Evolutionary conservation across 2,797 vertebrate genomes (phyloP).

Genomic region (Threskiornis aethiopicus): DNA sequence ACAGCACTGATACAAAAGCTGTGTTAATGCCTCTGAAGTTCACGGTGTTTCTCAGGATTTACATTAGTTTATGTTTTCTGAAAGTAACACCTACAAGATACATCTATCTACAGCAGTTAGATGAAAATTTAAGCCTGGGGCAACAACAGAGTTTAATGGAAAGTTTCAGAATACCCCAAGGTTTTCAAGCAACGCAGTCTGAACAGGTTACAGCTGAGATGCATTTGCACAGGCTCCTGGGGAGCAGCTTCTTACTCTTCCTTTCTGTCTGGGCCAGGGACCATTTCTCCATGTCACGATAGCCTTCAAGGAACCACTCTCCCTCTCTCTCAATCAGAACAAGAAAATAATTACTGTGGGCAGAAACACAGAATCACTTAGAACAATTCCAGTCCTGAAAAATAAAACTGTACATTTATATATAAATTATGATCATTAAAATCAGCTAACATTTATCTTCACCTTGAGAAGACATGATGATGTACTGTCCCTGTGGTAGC

Average conservation of each 20-base stretch:
- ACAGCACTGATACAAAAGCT: not conserved
- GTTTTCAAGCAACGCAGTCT: not conserved
- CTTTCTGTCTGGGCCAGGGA: not conserved
- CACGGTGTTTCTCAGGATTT: not conserved
- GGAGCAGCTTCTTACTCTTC: not conserved
- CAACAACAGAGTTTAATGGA: not conserved
- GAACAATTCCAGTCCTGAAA: not conserved
- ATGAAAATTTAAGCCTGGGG: not conserved
- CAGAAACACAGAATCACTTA: conserved; percentile 37
- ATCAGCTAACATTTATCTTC: conserved; percentile 1
- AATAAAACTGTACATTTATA: not conserved
- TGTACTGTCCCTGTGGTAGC: not conserved
- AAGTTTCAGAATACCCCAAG: not conserved
- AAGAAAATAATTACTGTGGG: conserved; percentile 46
- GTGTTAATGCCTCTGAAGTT: not conserved
- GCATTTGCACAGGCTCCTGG: not conserved
- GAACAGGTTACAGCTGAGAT: not conserved
- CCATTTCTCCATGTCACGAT: not conserved
- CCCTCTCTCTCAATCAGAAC: conserved; percentile 57
- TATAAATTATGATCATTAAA: not conserved
- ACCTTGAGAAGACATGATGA: not conserved
- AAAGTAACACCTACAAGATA: not conserved
- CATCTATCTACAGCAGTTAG: not conserved
- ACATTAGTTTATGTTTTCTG: not conserved
- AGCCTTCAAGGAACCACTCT: conserved; percentile 37